phyloP scores from a whole-genome alignment of 2,113 vertebrate species.

The Tonatia bakeri region DNA sequence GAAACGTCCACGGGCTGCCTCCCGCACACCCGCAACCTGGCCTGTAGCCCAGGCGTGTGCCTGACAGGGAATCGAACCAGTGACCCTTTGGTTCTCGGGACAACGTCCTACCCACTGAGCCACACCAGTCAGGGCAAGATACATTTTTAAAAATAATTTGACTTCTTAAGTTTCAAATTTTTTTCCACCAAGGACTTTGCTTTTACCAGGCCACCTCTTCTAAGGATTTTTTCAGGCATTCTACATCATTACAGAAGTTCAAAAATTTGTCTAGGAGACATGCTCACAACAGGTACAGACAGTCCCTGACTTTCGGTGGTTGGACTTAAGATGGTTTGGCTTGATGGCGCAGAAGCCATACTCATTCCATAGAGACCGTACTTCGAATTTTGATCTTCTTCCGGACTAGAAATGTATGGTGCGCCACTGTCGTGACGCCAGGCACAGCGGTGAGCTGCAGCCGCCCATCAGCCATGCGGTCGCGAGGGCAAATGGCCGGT shows the following conservation, averaged over 20 bases:
- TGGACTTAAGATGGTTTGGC: background rate
- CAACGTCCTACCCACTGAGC: no score
- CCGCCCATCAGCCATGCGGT: background rate
- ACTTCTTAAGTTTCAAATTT: constrained; percentile 20
- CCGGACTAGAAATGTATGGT: no score
- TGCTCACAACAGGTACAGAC: background rate
- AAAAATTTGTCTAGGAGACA: background rate
- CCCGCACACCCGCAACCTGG: no score
- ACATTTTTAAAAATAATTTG: background rate
- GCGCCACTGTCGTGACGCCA: no score
- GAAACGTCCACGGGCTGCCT: no score
- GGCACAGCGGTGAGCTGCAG: background rate
- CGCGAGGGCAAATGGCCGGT: no score
- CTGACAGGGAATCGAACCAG: no score
- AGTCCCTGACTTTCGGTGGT: background rate
- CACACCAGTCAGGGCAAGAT: no score
- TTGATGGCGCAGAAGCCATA: background rate
- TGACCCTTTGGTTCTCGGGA: no score
- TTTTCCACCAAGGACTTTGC: background rate
- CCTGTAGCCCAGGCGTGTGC: no score
- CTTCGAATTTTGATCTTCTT: background rate
- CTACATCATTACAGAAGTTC: background rate
- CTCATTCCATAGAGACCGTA: background rate
- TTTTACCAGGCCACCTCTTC: background rate
- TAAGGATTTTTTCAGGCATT: background rate